Evolutionary conservation across 1,140 invertebrate species (phyloP), one percentile per base, ranked within the genome.

Genomic region (Lasioglossum baleicum): DNA sequence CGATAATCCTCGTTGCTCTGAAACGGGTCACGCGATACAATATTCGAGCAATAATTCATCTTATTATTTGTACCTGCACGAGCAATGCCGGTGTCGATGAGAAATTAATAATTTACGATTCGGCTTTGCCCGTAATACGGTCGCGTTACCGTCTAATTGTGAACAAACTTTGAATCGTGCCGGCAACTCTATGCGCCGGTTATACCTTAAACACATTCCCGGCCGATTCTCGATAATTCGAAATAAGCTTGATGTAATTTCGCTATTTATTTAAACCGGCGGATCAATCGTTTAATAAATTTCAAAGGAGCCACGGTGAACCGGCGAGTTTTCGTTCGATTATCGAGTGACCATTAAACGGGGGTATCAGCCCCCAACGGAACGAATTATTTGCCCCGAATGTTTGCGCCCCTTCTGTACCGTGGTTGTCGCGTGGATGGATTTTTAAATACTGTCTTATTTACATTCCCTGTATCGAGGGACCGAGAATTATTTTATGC

Each of bases 101-200:
- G 42, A 70, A 70, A 77, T 77, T 77, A 64, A 70, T 77, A 70
- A 70, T 70, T 70, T 77, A 77, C 48, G 58, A 77, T 70, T 0
- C 56, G 7, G 44, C 5, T 77, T 77, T 53, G n/a, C 58, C 0
- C 53, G 11, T 65, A 44, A 67, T 53, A 60, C 51, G 17, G 4
- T 60, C 58, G 6, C 15, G 22, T 53, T 64, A 22, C 58, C 58
- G 0, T 64, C 31, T 77, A 53, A 51, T 77, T 70, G 44, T 70
- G 42, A 64, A 64, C 58, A 70, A 77, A 77, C 67, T 64, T 70
- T 70, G 60, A 70, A 26, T 56, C 58, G 10, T 15, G 13, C 35
- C 15, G 7, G 7, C 44, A n/a, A 31, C 13, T 15, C 31, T 22
- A 8, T 2, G 7, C 7, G n/a, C 26, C 2, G 10, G 31, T 63